phyloP scores from a whole-genome alignment of 2,888 invertebrate genomes.

The Andrena chrysosceles region DNA sequence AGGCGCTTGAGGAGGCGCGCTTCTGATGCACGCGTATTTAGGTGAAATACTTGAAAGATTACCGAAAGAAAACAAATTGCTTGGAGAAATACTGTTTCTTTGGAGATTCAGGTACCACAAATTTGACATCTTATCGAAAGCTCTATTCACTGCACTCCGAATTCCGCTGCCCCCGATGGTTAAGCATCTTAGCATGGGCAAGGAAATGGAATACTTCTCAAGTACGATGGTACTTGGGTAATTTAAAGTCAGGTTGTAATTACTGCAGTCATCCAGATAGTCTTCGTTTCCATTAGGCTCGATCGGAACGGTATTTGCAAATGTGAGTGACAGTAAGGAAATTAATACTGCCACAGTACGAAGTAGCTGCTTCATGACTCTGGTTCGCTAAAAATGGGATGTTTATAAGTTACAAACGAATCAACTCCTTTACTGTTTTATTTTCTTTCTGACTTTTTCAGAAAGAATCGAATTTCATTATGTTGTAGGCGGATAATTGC shows the following conservation, averaged over 20 bases:
- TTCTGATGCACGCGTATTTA: too few relatives aligned
- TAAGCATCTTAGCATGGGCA: too few relatives aligned
- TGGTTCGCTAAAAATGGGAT: neutral
- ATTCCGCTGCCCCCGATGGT: too few relatives aligned
- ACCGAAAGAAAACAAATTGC: slow-evolving; percentile 32
- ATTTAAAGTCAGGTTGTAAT: neutral
- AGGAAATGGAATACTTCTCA: too few relatives aligned
- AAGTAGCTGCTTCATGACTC: neutral
- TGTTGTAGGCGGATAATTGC: neutral
- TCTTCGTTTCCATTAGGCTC: neutral
- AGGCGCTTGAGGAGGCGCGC: too few relatives aligned
- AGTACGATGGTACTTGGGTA: too few relatives aligned
- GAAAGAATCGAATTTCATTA: neutral
- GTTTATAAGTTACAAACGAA: neutral
- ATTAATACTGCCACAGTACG: neutral
- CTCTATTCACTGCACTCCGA: too few relatives aligned
- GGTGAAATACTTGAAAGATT: neutral
- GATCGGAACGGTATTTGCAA: neutral
- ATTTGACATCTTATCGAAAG: too few relatives aligned
- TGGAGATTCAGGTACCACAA: too few relatives aligned
- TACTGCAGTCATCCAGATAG: neutral
- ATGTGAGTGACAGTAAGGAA: neutral
- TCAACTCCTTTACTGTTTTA: neutral
- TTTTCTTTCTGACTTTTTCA: neutral
- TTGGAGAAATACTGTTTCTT: too few relatives aligned